Percentiles rank a stretch among this genome's conserved stretches.
Evolutionary conservation across 2,113 vertebrate species (phyloP).

Genomic region (Martes martes): DNA sequence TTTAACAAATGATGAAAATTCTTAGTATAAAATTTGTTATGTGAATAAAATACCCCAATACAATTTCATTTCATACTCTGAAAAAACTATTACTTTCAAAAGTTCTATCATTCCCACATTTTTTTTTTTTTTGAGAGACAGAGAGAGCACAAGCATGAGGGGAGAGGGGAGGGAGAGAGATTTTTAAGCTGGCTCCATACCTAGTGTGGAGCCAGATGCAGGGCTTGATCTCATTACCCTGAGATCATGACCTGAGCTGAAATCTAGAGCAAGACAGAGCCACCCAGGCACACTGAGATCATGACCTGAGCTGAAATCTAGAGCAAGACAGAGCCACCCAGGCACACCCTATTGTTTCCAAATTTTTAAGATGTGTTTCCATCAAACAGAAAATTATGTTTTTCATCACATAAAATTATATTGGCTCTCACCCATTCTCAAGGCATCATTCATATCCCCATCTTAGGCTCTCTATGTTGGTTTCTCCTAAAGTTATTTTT

Average conservation of each 20-base stretch:
- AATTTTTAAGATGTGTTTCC: not conserved
- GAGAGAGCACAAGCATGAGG: not conserved
- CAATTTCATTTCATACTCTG: not conserved
- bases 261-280: not conserved
- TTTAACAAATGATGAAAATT: constrained; percentile 24
- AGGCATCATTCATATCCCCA: not conserved
- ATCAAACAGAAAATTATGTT: not conserved
- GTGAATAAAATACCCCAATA: not conserved
- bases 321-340: not conserved
- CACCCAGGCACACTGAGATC: not conserved
- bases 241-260: not conserved
- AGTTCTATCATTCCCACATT: not conserved
- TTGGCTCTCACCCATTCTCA: not conserved
- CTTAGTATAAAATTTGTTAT: not conserved
- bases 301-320: not conserved
- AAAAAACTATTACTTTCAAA: not conserved
- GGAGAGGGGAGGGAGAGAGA: not conserved
- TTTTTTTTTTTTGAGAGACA: not conserved
- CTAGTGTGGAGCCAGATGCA: not conserved
- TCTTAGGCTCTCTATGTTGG: not conserved
- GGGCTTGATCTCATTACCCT: not conserved
- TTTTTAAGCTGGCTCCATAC: not conserved
- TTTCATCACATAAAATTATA: not conserved
- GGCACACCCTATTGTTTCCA: not conserved
- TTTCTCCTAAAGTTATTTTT: not conserved